Evolutionary conservation across 2,113 vertebrate species (phyloP).

Genomic region (Carettochelys insculpta): DNA sequence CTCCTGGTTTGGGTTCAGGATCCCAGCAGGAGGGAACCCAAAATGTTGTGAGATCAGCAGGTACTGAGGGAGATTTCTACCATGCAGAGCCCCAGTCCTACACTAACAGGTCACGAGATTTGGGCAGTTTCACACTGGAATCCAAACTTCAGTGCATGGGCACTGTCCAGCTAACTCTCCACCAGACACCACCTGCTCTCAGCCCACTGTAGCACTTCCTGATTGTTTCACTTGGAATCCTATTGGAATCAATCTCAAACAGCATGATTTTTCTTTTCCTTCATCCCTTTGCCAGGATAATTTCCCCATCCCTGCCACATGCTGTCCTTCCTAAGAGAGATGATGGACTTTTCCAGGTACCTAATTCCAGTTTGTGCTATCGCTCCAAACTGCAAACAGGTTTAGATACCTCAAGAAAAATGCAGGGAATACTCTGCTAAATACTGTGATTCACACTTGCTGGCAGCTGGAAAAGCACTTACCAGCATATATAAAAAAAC

Average conservation of each 20-base stretch:
- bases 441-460: neutral
- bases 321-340: too few relatives aligned
- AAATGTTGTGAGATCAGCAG: neutral
- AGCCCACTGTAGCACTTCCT: neutral
- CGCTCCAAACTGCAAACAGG: neutral
- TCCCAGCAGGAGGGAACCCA: neutral
- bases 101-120: neutral
- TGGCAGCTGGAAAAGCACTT: slow-evolving; percentile 40
- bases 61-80: neutral
- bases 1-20: neutral
- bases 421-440: neutral
- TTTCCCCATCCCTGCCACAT: neutral
- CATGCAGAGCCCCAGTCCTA: neutral
- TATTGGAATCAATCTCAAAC: neutral
- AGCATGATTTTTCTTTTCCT: neutral
- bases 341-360: neutral
- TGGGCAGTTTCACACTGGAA: neutral
- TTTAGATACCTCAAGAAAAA: accelerated
- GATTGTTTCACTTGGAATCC: too few relatives aligned
- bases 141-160: neutral
- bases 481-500: neutral
- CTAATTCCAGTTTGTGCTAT: neutral
- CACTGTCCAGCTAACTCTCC: too few relatives aligned
- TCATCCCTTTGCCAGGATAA: neutral
- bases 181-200: neutral